Conservation (phyloP, 1,140 invertebrate species). For the Diabrotica undecimpunctata region DNA sequence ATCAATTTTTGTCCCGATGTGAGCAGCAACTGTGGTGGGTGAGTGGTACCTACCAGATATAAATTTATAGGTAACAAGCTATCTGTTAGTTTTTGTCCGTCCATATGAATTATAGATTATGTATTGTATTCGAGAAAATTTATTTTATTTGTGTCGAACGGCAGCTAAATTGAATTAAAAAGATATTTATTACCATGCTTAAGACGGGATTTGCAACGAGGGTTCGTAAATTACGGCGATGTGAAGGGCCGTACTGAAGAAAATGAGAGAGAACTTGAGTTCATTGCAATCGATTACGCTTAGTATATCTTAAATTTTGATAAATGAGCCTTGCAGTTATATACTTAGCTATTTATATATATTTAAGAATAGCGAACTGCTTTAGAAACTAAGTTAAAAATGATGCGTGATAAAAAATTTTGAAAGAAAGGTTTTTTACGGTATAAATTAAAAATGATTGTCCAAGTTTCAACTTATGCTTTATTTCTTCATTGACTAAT, state of each 20-base stretch:
- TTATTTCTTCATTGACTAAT: too few relatives aligned
- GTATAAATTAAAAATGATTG: too few relatives aligned
- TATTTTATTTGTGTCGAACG: conserved; percentile 37
- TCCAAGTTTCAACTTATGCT: too few relatives aligned
- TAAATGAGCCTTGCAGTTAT: too few relatives aligned
- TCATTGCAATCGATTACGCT: background rate
- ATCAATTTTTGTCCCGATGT: conserved; percentile 25
- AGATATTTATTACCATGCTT: conserved; percentile 33
- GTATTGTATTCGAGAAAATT: conserved; percentile 41
- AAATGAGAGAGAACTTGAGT: background rate
- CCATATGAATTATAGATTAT: conserved; percentile 43
- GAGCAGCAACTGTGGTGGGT: conserved; percentile 18
- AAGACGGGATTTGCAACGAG: conserved; percentile 31
- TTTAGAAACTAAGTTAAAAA: too few relatives aligned
- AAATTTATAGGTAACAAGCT: conserved; percentile 33
- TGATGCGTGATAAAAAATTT: too few relatives aligned
- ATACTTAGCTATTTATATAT: too few relatives aligned
- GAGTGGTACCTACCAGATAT: conserved; percentile 26
- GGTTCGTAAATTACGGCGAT: conserved; percentile 22
- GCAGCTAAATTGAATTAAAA: conserved; percentile 38
- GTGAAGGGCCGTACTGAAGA: conserved; percentile 14
- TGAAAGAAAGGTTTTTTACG: too few relatives aligned
- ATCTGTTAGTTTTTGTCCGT: conserved; percentile 29
- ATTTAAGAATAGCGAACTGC: too few relatives aligned
- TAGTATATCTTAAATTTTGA: background rate